Percentiles rank a stretch among this genome's conserved stretches.
Evolutionary conservation across 2,888 invertebrate genomes (phyloP).

Genomic region (Tinea semifulvella): DNA sequence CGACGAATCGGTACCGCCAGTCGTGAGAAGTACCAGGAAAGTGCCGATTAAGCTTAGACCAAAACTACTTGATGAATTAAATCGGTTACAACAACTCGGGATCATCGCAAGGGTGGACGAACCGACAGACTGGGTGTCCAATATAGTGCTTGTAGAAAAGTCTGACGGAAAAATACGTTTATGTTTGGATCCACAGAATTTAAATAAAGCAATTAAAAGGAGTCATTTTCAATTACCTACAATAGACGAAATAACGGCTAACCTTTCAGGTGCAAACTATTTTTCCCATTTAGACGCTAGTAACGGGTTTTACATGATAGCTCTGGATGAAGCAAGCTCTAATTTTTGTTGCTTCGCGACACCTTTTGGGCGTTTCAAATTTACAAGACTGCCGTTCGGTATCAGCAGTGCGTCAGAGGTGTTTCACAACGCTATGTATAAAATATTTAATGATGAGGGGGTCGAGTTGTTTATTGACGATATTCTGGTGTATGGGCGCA

Average conservation of each 20-base stretch:
- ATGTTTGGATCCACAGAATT: no score
- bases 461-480: conserved; percentile 16
- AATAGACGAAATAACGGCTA: conserved; percentile 16
- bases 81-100: no score
- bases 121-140: no score
- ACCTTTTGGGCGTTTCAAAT: conserved; percentile 11
- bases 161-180: no score
- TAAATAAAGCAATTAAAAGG: no score
- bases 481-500: conserved; percentile 14
- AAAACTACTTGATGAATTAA: no score
- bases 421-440: conserved; percentile 18
- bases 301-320: conserved; percentile 13
- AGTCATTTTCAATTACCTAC: conserved; percentile 19
- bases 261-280: conserved; percentile 16
- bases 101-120: no score
- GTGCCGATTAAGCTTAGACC: no score
- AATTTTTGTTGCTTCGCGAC: conserved; percentile 13
- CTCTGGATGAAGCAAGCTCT: conserved; percentile 13
- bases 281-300: conserved; percentile 18
- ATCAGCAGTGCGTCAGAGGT: conserved; percentile 15
- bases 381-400: conserved; percentile 13
- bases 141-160: no score
- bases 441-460: conserved; percentile 17
- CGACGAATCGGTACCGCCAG: conserved; percentile 13
- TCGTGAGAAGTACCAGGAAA: conserved; percentile 14